Base-by-base conservation (phyloP, 2,113 vertebrate genomes). In the Cynoglossus semilaevis region DNA sequence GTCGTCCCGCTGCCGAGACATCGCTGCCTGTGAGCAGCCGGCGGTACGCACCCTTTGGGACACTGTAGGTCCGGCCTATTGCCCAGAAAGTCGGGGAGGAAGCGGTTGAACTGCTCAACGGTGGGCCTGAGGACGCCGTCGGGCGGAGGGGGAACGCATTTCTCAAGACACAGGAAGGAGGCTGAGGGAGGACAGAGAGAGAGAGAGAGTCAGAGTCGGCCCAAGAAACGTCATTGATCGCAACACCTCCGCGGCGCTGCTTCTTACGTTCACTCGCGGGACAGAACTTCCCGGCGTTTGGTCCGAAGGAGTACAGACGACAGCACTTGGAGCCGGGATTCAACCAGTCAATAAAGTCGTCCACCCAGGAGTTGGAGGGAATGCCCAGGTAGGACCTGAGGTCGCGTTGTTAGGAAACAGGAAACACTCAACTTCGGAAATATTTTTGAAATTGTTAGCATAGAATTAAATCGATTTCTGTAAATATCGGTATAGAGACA, bases 301-400 rank as follows among this genome's bases (percentile, higher is more conserved):
- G 15, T 1, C 90, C 91, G 0, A 0, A 0, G 1, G 0, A 0
- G 16, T 94, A 89, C 5, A 93, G 1, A n/a, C 94, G 92, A 80
- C 94, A 96, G 61, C 96, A 98, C 58, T 53, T 87, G 0, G 87
- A 84, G 1, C 48, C 84, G 1, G 96, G 94, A n/a, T 93, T 93
- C 51, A 98, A 79, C 96, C 96, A 98, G 72, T 98, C 96, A 0
- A 98, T 91, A 83, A 93, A 98, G 65, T 98, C 96, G 0, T 98
- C 96, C 11, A 98, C 85, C 96, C 96, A 98, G 10, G 96, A 98
- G 62, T 91, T 94, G 34, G 95, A 88, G 0, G 96, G 89, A 54
- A 97, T 93, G n/a, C 88, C 93, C 45, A 98, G 13, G 75, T 94
- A 97, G 19, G 95, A 97, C 67, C 96, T 98, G 67, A 42, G 22